phyloP scores from a whole-genome alignment of 1,140 invertebrate species.

The Harlomillsia oculata region DNA sequence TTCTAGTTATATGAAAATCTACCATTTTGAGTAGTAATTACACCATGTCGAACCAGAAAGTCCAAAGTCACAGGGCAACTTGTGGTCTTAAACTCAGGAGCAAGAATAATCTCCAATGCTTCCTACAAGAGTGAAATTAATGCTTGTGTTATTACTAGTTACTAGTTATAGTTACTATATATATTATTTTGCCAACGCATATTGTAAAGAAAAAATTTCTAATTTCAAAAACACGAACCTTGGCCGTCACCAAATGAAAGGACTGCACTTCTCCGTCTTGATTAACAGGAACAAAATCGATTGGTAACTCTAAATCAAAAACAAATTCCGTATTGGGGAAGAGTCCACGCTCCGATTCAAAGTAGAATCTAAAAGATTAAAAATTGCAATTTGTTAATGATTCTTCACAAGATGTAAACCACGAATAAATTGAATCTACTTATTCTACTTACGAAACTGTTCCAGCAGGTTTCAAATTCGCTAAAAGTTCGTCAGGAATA shows the following conservation, averaged over 20 bases:
- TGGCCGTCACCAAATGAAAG: constrained; percentile 73
- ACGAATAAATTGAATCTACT: neutral
- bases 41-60: constrained; percentile 81
- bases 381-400: neutral
- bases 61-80: constrained; percentile 80
- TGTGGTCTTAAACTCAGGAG: constrained; percentile 81
- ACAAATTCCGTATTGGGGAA: constrained; percentile 91
- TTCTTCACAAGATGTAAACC: neutral
- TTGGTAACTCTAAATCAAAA: constrained; percentile 83
- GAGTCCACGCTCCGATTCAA: constrained; percentile 80
- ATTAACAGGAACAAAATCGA: constrained; percentile 78
- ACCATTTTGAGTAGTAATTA: constrained; percentile 81
- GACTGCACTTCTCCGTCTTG: constrained; percentile 85
- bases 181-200: too few relatives aligned
- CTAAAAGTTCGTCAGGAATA: constrained; percentile 60
- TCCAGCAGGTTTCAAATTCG: constrained; percentile 64
- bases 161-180: too few relatives aligned
- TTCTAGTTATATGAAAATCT: constrained; percentile 37
- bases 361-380: constrained; percentile 61
- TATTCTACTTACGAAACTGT: constrained; percentile 59
- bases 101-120: constrained; percentile 61
- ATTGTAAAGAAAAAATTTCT: too few relatives aligned
- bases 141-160: too few relatives aligned
- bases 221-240: constrained; percentile 48
- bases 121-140: constrained; percentile 40